A percentile compares a stretch with the other conserved stretches of the same genome.
Evolutionary conservation across 2,113 vertebrate genomes (phyloP).

Genomic region (Argyrosomus japonicus): DNA sequence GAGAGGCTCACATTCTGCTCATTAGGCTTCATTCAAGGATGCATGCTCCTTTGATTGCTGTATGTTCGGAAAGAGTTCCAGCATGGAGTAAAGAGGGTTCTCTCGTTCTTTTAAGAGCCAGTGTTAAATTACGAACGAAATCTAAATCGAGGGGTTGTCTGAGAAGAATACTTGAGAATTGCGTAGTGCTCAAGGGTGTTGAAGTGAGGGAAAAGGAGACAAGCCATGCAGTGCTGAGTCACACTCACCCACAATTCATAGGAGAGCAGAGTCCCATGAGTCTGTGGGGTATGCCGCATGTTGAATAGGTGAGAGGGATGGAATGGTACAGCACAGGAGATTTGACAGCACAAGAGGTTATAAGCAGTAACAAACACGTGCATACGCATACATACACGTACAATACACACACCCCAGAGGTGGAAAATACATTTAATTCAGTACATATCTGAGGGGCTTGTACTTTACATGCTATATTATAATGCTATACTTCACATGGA

Average conservation of each 20-base stretch:
- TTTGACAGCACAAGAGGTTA: conserved; percentile 60
- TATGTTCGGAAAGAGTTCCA: not conserved
- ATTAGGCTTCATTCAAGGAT: conserved; percentile 33
- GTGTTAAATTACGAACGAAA: not conserved
- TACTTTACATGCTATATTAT: not conserved
- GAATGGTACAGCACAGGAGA: conserved; percentile 58
- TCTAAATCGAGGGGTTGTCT: conserved; percentile 33
- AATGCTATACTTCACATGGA: not conserved
- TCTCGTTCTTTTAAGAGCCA: not conserved
- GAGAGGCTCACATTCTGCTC: conserved; percentile 40
- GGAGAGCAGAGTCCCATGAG: conserved; percentile 85
- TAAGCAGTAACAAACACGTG: conserved; percentile 42
- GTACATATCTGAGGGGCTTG: not conserved
- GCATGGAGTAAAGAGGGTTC: not conserved
- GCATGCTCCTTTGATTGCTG: conserved; percentile 30
- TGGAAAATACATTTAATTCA: not conserved
- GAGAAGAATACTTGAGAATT: conserved; percentile 41
- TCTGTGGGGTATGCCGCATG: conserved; percentile 75
- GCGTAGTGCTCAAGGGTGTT: conserved; percentile 38
- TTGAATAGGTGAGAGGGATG: conserved; percentile 62
- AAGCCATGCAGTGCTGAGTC: conserved; percentile 73
- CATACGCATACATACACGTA: conserved; percentile 10
- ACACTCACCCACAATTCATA: conserved; percentile 86
- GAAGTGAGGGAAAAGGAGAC: conserved; percentile 44
- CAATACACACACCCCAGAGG: not conserved